Base-by-base conservation (phyloP, 1,140 invertebrate genomes). In the Gonatopus flavifemur region DNA sequence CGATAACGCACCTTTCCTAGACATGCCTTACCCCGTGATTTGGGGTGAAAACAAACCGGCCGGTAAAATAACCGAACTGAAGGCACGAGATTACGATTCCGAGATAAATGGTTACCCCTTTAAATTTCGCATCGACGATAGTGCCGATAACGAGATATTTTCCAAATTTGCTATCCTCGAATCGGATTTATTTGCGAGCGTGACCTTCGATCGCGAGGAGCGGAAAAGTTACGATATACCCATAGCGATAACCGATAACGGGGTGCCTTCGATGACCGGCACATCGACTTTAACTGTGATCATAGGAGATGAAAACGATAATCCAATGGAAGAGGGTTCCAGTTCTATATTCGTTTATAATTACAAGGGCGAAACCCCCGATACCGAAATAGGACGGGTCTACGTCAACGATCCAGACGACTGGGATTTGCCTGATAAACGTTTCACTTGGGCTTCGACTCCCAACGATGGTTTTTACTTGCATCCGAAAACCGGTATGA, bases 301-400 rank as follows among this genome's bases (percentile, higher is more conserved):
- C 9, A 95, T 98, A 51, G 93, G 91, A 2, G 94, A 96, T 73
- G 81, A 83, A 32, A 96, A 97, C 68, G 94, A 97, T 64, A 95
- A 95, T 72, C 70, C 81, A 1, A 96, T 95, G 86, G 76, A 78
- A 1, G 80, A 86, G 35, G 94, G 94, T 0, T 82, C 84, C 4
- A 95, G 93, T 63, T 83, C 86, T 40, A 95, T 97, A 63, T 90
- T 93, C 66, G 89, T 97, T 1, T 96, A 96, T 70, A 94, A 94
- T 70, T 96, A 92, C 67, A 88, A 88, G 77, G 87, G 87, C 10
- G 82, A 86, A 51, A 80, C 85, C 0, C 87, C 85, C 0, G 84
- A 88, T 43, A 89, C 88, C 1, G 83, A 88, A 54, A 92, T 97
- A 35, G 94, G 94, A 0, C 79, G 91, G 18, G 93, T 96, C 1